A percentile compares a stretch with the other conserved stretches of the same genome.
phyloP scores from a whole-genome alignment of 1,140 invertebrate genomes.

The Pentalonia nigronervosa region DNA sequence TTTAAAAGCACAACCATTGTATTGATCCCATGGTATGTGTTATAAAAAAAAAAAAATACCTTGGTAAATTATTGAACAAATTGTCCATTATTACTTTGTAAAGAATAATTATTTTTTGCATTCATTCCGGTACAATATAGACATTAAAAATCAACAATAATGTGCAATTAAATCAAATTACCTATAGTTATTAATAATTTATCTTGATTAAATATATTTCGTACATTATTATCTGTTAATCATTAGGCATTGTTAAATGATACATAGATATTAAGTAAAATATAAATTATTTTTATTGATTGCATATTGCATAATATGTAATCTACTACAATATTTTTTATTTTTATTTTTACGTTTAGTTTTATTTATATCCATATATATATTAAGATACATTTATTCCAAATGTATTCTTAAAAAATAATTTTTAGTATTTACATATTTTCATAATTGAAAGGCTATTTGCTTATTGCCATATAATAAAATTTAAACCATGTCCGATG shows the following conservation, averaged over 20 bases:
- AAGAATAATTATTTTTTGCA: not conserved
- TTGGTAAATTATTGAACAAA: not conserved
- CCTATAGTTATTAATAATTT: not conserved
- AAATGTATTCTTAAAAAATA: not conserved
- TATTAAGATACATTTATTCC: too few species aligned
- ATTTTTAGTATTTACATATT: not conserved
- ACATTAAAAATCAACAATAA: not conserved
- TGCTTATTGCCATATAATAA: not conserved
- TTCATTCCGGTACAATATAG: not conserved
- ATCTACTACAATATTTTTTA: not conserved
- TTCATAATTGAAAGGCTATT: not conserved
- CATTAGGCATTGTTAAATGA: not conserved
- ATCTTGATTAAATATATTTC: not conserved
- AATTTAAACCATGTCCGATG: not conserved
- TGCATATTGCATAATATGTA: not conserved
- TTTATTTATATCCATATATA: not conserved
- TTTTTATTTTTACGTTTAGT: not conserved
- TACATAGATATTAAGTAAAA: not conserved
- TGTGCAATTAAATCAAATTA: not conserved
- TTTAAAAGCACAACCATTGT: conserved; percentile 3
- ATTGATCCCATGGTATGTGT: not conserved
- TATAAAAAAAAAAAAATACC: not conserved
- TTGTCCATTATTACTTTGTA: not conserved
- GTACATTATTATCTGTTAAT: not conserved
- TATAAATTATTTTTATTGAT: not conserved